Percentiles rank a stretch among this genome's conserved stretches.
Conservation (phyloP, 2,888 invertebrate species). For the Monoplex corrugatus region DNA sequence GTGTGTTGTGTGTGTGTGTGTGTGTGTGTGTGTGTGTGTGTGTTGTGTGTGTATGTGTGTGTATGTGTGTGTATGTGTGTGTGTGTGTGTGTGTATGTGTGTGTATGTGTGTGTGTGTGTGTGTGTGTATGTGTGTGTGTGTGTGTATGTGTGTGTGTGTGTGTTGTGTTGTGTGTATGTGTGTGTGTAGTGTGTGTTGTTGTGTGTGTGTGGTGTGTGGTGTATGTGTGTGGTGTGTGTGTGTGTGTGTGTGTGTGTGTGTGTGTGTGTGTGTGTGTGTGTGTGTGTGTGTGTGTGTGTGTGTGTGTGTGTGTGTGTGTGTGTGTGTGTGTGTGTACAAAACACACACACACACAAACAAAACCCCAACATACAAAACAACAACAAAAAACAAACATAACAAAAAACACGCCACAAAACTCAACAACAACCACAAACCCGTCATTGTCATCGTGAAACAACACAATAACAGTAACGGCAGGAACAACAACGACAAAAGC, state of each 20-base stretch:
- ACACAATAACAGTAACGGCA: no score
- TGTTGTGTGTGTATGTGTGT: background rate
- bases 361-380: no score
- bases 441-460: no score
- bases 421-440: no score
- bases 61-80: background rate
- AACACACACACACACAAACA: no score
- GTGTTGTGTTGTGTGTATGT: background rate
- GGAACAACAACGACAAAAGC: no score
- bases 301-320: no score
- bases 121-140: background rate
- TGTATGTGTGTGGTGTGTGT: background rate
- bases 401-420: no score
- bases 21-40: background rate
- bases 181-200: background rate
- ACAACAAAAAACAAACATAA: no score
- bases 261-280: conserved; percentile 6
- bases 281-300: background rate
- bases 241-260: background rate
- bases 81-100: background rate
- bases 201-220: background rate
- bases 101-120: background rate
- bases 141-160: background rate
- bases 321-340: background rate
- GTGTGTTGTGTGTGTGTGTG: background rate